Evolutionary conservation across 30 jellyfish, hydroid and myxozoan species (phyloP).

Genomic region (Turritopsis dohrnii): DNA sequence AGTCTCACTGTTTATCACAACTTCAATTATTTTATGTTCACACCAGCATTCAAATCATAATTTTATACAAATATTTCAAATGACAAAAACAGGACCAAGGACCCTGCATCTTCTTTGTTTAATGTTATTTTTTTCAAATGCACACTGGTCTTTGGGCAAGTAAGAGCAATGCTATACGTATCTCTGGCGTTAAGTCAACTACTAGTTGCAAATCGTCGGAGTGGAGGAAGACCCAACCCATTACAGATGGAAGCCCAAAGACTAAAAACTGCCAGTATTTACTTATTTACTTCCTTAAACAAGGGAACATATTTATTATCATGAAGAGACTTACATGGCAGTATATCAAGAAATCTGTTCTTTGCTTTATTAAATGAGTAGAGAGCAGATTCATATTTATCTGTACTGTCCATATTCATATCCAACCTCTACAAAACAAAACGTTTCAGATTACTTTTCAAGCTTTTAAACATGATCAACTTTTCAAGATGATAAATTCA

Average conservation of each 20-base stretch:
- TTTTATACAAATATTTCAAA: too few relatives aligned
- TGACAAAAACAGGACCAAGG: too few relatives aligned
- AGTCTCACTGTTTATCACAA: neutral
- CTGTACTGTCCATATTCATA: slow-evolving; percentile 47
- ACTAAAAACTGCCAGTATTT: too few relatives aligned
- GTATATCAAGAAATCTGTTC: slow-evolving; percentile 59
- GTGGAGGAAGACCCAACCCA: neutral
- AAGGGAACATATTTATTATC: neutral
- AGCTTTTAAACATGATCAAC: neutral
- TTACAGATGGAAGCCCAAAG: neutral
- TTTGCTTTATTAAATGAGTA: slow-evolving; percentile 51
- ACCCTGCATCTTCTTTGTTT: too few relatives aligned
- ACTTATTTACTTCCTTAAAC: neutral
- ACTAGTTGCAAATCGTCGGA: too few relatives aligned
- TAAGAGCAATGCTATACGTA: too few relatives aligned
- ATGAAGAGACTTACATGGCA: slow-evolving; percentile 74
- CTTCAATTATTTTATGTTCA: slow-evolving; percentile 45
- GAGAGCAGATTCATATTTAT: slow-evolving; percentile 62
- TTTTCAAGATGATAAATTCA: neutral
- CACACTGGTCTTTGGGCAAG: too few relatives aligned
- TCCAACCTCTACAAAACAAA: slow-evolving; percentile 54
- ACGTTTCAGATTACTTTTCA: neutral
- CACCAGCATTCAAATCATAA: too few relatives aligned
- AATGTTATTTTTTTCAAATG: too few relatives aligned
- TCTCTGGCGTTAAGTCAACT: too few relatives aligned